Evolutionary conservation across 2,113 vertebrate species (phyloP).

Genomic region (Psilopogon haemacephalus): DNA sequence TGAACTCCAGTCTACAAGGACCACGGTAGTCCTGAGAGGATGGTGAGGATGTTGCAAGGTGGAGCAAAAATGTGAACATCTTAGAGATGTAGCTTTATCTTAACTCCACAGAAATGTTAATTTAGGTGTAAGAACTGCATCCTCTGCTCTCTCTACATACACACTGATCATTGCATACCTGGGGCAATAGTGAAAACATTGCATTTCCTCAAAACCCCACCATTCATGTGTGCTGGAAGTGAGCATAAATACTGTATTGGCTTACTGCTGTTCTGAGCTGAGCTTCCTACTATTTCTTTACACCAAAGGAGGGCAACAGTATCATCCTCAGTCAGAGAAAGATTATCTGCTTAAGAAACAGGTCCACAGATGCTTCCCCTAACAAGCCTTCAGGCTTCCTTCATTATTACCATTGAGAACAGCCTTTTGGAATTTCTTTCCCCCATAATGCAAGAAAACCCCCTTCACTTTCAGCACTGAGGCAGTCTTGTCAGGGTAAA

Average conservation of each 20-base stretch:
- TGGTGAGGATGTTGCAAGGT: neutral
- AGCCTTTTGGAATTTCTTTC: neutral
- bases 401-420: neutral
- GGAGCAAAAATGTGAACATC: neutral
- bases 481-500: neutral
- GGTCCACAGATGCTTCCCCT: neutral
- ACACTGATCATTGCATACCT: neutral
- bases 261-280: neutral
- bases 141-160: neutral
- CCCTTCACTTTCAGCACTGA: neutral
- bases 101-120: neutral
- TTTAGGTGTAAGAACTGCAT: neutral
- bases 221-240: neutral
- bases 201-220: neutral
- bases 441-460: neutral
- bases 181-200: neutral
- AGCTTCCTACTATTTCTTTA: neutral
- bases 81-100: neutral
- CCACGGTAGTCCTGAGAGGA: neutral
- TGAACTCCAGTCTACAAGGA: neutral
- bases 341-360: neutral
- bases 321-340: neutral
- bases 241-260: neutral
- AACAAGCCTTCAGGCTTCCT: neutral
- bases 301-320: neutral